Evolutionary conservation across 2,888 invertebrate genomes (phyloP), one percentile per base, ranked within the genome.

Genomic region (Frankliniella fusca): DNA sequence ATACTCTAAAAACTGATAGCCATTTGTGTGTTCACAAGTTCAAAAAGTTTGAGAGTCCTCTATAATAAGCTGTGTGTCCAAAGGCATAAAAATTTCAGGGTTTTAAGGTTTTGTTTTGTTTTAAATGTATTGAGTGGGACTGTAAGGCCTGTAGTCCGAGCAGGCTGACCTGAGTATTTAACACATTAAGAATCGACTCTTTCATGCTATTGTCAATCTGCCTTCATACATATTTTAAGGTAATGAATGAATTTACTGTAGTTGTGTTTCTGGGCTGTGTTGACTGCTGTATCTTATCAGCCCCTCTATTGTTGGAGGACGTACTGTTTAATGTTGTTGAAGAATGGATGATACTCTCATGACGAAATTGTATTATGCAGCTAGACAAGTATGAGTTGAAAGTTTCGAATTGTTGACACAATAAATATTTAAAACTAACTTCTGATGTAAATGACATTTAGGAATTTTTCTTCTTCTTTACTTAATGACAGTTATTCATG

Each of bases 351-450:
- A 12, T 76, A 76, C 70, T 11, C 27, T 76, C 70, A 38, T 23
- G 23, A 27, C 27, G 11, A 10, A 76, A 27, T 27, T 3, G 70
- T 76, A 76, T 27, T 27, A 23, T 76, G 70, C 70, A 76, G 27
- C 70, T 76, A 27, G 12, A 76, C 70, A 76, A 76, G 70, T 76
- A 12, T 27, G 27, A 76, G 70, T 27, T 76, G 70, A 27, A 76
- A 76, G 27, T 76, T 76, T 76, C 27, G 70, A 76, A 76, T 76
- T 76, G 70, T 76, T 76, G 70, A 76, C 70, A 76, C 12, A 76
- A 76, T 76, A 76, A 76, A 76, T 27, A 76, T 9, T 27, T 76
- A 27, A 76, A 76, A 23, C 0, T 27, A 76, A 27, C 27, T 38
- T 38, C 5, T 38, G 38, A 38, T 38, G 38, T 38, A 38, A 38